Conservation (phyloP, 2,888 invertebrate species). For the Drosophila atripex region DNA sequence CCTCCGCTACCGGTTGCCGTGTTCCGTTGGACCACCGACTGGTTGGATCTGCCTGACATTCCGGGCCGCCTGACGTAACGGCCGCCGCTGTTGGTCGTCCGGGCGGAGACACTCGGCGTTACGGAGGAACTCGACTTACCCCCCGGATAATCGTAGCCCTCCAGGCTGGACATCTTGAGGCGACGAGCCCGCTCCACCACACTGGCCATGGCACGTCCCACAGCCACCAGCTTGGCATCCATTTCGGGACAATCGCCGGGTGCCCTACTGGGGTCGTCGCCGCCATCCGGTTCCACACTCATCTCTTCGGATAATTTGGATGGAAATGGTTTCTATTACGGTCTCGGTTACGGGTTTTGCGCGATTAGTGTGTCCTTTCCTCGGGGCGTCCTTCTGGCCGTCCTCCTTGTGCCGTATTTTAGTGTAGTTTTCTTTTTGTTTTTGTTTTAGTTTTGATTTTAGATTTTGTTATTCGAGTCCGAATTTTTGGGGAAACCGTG, state of each 20-base stretch:
- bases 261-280: background rate
- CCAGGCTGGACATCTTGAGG: constrained; percentile 40
- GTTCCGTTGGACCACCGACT: background rate
- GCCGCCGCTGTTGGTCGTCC: background rate
- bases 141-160: background rate
- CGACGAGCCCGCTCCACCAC: constrained; percentile 51
- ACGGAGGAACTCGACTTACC: background rate
- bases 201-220: constrained; percentile 41
- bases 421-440: background rate
- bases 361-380: background rate
- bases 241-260: background rate
- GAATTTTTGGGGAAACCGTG: constrained; percentile 1
- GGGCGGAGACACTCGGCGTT: background rate
- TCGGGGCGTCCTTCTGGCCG: background rate
- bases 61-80: background rate
- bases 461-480: background rate
- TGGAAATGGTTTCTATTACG: background rate
- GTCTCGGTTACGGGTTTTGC: background rate
- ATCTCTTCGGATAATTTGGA: constrained; percentile 2
- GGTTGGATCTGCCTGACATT: background rate
- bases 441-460: constrained; percentile 1
- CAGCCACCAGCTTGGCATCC: constrained; percentile 9
- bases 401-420: background rate
- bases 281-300: constrained; percentile 17
- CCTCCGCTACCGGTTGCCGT: background rate